These are phyloP conservation scores for Neopelma chrysocephalum DNA, from an alignment of 2,797 vertebrate species.

Conservation along the genomic window DNA sequence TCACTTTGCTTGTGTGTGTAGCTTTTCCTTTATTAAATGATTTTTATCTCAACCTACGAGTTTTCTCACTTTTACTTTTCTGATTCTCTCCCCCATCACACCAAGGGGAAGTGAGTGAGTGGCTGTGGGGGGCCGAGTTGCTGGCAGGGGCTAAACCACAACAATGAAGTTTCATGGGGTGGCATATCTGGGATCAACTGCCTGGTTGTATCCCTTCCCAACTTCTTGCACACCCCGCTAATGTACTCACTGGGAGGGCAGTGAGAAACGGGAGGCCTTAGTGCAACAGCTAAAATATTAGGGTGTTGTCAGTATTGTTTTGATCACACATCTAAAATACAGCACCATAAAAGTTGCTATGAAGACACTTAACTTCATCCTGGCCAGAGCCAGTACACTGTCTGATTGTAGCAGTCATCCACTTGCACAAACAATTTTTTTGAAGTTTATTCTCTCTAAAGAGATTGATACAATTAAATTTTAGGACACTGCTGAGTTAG, in stretches of 20 bases:
- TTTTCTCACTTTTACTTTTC: neutral
- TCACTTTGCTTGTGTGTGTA: rapidly evolving
- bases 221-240: neutral
- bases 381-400: neutral
- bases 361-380: neutral
- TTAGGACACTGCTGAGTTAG: neutral
- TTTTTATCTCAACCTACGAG: neutral
- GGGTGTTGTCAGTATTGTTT: neutral
- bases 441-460: neutral
- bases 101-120: neutral
- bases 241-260: neutral
- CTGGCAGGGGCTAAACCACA: neutral
- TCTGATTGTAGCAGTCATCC: neutral
- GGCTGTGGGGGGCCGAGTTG: neutral
- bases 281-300: neutral
- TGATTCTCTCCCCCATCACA: neutral
- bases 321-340: neutral
- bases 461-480: neutral
- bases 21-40: neutral
- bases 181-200: neutral
- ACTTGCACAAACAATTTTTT: neutral
- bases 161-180: neutral
- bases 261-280: neutral
- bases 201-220: neutral
- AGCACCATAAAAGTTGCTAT: rapidly evolving